Base-by-base conservation (phyloP, 1,140 invertebrate genomes). In the Drosophila parvula region DNA sequence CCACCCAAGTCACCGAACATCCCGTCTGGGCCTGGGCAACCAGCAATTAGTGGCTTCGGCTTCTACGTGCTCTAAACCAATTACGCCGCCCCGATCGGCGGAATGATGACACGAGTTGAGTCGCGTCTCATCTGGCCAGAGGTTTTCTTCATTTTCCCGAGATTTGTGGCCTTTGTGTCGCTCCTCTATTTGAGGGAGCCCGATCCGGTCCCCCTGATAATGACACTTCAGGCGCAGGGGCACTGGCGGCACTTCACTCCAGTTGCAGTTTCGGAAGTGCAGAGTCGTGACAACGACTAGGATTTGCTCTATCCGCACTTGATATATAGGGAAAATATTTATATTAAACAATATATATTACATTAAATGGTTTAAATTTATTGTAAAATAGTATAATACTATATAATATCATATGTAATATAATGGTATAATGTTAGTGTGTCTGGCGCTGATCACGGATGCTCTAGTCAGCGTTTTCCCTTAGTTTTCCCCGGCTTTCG, bases 41-140 rank as follows among this genome's bases (percentile, higher is more conserved):
- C 78, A 75, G 74, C 61, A 81, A 85, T 85, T 85, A 85, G 62
- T 56, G 69, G 61, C 58, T 41, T 48, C 34, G 43, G 22, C 36
- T 41, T 63, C 65, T 81, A 81, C 80, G 80, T 83, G 80, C 79
- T 75, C 51, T 82, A 75, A 75, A 82, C 80, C 80, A 82, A 83
- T 83, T 83, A 82, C 57, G 56, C 50, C 6, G 22, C 44, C 45
- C 44, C 45, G 27, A 16, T 40, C 53, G 63, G 64, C 63, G 59
- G 61, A 69, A 65, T 85, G 81, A 83, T 85, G 81, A 83, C 81
- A 84, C 81, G 78, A 81, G 81, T 78, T 75, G 22, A 22, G 22
- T 22, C 22, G 22, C 22, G 22, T 38, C 18, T 51, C 6, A 22
- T 22, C 4, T 12, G 1, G 4, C 6, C 32, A 27, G 34, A 55